Evolutionary conservation across 2,113 vertebrate genomes (phyloP), one percentile per base, ranked within the genome.

Genomic region (Cavia aperea): DNA sequence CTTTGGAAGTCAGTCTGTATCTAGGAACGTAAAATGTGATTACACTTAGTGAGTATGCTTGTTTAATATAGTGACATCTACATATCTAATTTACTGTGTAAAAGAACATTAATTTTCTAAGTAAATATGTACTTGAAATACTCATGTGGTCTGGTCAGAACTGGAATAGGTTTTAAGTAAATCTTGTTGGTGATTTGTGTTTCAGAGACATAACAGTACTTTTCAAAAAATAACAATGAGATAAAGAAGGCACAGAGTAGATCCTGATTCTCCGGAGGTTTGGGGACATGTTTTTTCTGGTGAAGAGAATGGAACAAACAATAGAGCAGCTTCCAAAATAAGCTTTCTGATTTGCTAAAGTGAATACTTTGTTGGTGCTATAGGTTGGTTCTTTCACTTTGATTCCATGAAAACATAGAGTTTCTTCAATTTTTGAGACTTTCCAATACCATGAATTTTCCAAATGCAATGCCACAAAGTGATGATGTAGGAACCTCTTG

Each of bases 51-150:
- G 43, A 91, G 54, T 90, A 78, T 91, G 11, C 72, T 91, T 93
- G 70, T 82, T 94, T 56, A 82, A 73, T 90, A 4, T 73, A 70
- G 79, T 89, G 63, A 39, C 79, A 31, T 66, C 29, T 75, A 16
- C 13, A 95, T n/a, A 36, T 86, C 21, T 72, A 68, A 81, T 81
- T 58, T 82, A 9, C 0, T 94, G 10, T 78, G 90, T 21, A 88
- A 86, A 96, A 90, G 93, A 9, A 18, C 15, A 91, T 91, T 90
- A 93, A 81, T 93, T 9, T 83, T 11, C 4, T n/a, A 86, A 70
- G n/a, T 94, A 96, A 86, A 88, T 95, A 90, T 66, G 1, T 1
- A 58, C 0, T 72, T 95, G 58, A 94, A 79, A 89, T 31, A 51
- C 51, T 81, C 68, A 4, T 39, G 43, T 94, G 89, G 7, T 56